phyloP scores from a whole-genome alignment of 2,113 vertebrate genomes.

The Odocoileus hemionus region DNA sequence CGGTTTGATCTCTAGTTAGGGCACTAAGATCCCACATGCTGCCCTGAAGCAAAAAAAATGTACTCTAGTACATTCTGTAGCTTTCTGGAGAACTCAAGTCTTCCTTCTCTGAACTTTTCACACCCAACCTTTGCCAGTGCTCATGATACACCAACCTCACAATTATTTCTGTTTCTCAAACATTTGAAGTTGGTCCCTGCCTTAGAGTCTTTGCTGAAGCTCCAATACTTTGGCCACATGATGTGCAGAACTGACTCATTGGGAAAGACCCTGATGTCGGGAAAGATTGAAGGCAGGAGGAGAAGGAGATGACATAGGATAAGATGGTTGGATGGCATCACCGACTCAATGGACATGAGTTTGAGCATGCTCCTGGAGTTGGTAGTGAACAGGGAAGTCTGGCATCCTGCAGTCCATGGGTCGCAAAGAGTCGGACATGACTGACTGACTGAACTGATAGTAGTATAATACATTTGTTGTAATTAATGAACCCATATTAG shows the following conservation, averaged over 20 bases:
- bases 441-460: neutral
- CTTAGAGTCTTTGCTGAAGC: neutral
- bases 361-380: neutral
- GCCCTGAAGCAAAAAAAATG: neutral
- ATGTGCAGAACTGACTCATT: neutral
- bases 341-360: neutral
- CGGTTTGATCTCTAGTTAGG: neutral
- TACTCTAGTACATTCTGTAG: neutral
- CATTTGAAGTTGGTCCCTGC: neutral
- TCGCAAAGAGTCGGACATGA: neutral
- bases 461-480: neutral
- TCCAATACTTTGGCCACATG: neutral
- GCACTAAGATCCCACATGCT: neutral
- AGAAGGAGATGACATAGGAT: neutral
- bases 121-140: neutral
- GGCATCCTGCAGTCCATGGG: neutral
- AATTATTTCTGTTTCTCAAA: neutral
- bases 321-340: neutral
- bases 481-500: neutral
- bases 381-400: neutral
- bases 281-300: neutral
- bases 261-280: neutral
- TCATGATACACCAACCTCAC: neutral
- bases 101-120: neutral
- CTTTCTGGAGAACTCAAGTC: neutral